Evolutionary conservation across 2,113 vertebrate genomes (phyloP), one percentile per base, ranked within the genome.

Genomic region (Cranoglanis bouderius): DNA sequence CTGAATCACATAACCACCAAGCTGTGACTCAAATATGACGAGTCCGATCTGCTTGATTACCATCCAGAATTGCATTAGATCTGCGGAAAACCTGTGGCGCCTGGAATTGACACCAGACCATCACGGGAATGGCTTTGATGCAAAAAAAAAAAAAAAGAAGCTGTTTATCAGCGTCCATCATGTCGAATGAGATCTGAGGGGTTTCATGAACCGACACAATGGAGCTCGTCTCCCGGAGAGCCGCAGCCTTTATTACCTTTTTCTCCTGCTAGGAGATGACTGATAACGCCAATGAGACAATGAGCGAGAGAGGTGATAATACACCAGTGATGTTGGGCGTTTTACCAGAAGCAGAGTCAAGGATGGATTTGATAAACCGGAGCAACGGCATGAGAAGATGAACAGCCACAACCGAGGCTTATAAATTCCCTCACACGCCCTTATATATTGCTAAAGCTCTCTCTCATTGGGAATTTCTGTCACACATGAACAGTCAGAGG

Each of bases 91-190:
- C 32, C 80, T 21, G 80, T 38, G 65, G 46, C 21, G n/a, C 51
- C 51, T 55, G 0, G 32, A 38, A 85, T 53, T 7, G 55, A 38
- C 43, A 94, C 92, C 93, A n/a, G 88, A 89, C 14, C 91, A 87
- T 32, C 77, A 24, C 6, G 87, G 81, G 89, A 91, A 92, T 94
- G 92, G 93, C 93, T 92, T 92, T 92, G 90, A 29, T 90, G 94
- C 91, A 94, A 93, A 94, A 77, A 90, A 88, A 94, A 93, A 46
- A 46, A 94, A 70, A 88, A 94, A 93, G 93, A 61, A 90, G 89
- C 91, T 91, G 91, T 92, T 94, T 93, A 94, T 94, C 95, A 12
- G 35, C 84, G 21, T 85, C 77, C 78, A 90, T 78, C 61, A 19
- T 74, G 88, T 90, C 55, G 32, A 80, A 43, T 61, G 59, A 87